Conservation (phyloP, 30 jellyfish, hydroid and myxozoan genomes). For the Clytia hemisphaerica region DNA sequence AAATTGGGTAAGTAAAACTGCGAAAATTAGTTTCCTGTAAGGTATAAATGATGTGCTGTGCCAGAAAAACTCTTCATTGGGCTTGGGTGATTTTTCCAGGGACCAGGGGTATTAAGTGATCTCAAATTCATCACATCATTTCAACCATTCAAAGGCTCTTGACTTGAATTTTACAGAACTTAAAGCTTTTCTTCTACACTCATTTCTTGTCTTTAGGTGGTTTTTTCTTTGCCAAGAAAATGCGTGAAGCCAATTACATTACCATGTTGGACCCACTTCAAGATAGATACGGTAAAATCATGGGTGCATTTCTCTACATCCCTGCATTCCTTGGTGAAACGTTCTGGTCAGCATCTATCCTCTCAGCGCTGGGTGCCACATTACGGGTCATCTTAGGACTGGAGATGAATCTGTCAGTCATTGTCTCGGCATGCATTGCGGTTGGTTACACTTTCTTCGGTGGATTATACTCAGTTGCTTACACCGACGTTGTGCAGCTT, state of each 20-base stretch:
- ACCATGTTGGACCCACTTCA: conserved; percentile 78
- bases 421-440: conserved; percentile 58
- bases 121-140: too few species aligned
- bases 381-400: conserved; percentile 55
- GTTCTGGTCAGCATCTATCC: conserved; percentile 63
- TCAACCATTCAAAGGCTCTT: too few species aligned
- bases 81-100: too few species aligned
- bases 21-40: too few species aligned
- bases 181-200: too few species aligned
- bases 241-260: conserved; percentile 42
- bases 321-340: conserved; percentile 84
- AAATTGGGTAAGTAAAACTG: too few species aligned
- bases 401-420: conserved; percentile 47
- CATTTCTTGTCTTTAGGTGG: conserved; percentile 47
- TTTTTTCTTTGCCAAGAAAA: conserved; percentile 55
- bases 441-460: conserved; percentile 70
- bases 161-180: too few species aligned
- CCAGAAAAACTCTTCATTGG: too few species aligned
- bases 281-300: conserved; percentile 60
- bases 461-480: conserved; percentile 70
- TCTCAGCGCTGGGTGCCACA: conserved; percentile 73
- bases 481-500: conserved; percentile 61
- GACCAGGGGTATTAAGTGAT: too few species aligned
- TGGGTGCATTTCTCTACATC: conserved; percentile 64
- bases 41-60: too few species aligned